These are phyloP conservation scores for Phymanthus crucifer DNA, from an alignment of 92 coral and sea anemone species.

Conservation along the genomic window DNA sequence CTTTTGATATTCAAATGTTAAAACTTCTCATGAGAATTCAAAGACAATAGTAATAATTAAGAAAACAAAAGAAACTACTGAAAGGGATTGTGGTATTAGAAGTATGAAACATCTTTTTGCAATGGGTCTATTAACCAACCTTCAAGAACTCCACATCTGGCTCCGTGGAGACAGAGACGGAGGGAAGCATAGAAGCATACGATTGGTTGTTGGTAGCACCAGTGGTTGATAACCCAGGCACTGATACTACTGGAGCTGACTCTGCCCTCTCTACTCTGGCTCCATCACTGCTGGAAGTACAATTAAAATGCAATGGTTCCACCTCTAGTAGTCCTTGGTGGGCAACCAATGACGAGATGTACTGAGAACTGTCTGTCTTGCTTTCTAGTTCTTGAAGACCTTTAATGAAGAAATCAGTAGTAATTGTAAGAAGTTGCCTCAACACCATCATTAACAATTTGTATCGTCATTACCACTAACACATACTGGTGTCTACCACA, in stretches of 20 bases:
- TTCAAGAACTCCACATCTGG: slow-evolving; percentile 79
- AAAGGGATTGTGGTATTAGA: no score
- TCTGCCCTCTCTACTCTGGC: slow-evolving; percentile 80
- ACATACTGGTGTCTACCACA: neutral
- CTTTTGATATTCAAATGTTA: no score
- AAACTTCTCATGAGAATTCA: no score
- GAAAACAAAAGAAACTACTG: no score
- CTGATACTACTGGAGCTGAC: slow-evolving; percentile 38
- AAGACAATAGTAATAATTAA: no score
- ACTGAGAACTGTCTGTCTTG: slow-evolving; percentile 28
- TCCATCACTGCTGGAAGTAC: slow-evolving; percentile 96
- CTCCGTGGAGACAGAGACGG: slow-evolving; percentile 65
- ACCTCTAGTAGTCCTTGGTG: slow-evolving; percentile 91
- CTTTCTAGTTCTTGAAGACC: slow-evolving; percentile 46
- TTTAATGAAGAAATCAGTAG: neutral
- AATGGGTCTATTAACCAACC: slow-evolving; percentile 65
- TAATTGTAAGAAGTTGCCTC: neutral
- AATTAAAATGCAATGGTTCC: slow-evolving; percentile 88
- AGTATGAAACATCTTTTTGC: no score
- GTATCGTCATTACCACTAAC: neutral
- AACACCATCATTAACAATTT: neutral
- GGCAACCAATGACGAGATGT: slow-evolving; percentile 39
- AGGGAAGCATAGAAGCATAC: slow-evolving; percentile 40
- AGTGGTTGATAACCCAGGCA: slow-evolving; percentile 33
- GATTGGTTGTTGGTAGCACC: slow-evolving; percentile 28